Percentiles rank a stretch among this genome's conserved stretches.
These are phyloP conservation scores for Noctua janthe DNA, from an alignment of 2,888 invertebrate species.

Conservation along the genomic window DNA sequence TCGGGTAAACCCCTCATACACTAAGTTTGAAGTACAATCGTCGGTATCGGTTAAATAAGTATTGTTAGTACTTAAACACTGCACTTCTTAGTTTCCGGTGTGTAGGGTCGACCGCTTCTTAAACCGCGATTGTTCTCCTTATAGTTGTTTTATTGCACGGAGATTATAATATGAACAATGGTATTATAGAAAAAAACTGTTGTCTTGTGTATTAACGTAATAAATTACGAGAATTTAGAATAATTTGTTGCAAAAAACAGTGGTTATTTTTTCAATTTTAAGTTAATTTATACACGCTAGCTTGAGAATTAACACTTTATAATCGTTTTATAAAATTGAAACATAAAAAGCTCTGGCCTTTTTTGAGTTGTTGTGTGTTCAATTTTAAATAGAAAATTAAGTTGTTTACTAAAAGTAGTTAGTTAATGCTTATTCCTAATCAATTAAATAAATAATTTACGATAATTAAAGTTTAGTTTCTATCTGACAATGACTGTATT, in stretches of 20 bases:
- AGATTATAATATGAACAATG: not conserved
- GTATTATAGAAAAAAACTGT: not conserved
- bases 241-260: not conserved
- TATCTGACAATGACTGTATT: not conserved
- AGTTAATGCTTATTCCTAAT: not conserved
- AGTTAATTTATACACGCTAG: not conserved
- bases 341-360: not conserved
- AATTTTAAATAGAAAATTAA: not conserved
- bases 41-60: slow-evolving; percentile 1
- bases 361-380: not conserved
- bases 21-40: not conserved
- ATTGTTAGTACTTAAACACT: not conserved
- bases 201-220: not conserved
- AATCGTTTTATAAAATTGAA: not conserved
- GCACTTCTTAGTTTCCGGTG: not conserved
- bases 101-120: not conserved
- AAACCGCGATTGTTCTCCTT: not conserved
- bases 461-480: not conserved
- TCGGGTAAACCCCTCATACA: not conserved
- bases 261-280: not conserved
- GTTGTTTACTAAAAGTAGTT: not conserved
- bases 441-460: too few species aligned
- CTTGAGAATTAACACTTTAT: not conserved
- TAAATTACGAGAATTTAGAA: slow-evolving; percentile 1
- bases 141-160: not conserved